Base-by-base conservation (phyloP, 2,113 vertebrate species). In the Cathartes aura region DNA sequence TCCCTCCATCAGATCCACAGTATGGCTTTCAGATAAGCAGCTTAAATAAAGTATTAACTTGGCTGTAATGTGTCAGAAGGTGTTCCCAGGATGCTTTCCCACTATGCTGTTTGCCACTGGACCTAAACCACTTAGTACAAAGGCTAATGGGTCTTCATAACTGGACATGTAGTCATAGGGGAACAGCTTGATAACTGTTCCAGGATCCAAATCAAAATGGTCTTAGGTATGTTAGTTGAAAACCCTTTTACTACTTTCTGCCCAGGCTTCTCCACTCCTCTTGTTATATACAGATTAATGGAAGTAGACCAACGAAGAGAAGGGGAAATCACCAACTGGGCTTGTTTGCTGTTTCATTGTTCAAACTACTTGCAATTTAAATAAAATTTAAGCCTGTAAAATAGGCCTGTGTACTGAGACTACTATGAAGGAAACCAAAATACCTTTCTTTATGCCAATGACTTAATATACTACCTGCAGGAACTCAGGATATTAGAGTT, bases 21-120 rank as follows among this genome's bases (percentile, higher is more conserved):
- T 56, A 50, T 26, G 72, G 45, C 90, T 94, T 96, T 97, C 75
- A 79, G 58, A 80, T 91, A 84, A 94, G 68, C 53, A 52, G 60
- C 72, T 75, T 89, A 90, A 74, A 43, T 26, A 29, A 22, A 4
- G 3, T 30, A 63, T 64, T 93, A 82, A 56, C 66, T 70, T 55
- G 52, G 21, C 64, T 87, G 32, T 67, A 62, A 58, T 15, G 4
- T 66, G 48, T 68, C 53, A 89, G 74, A 64, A 38, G 10, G 5
- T 56, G 12, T 95, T 91, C 38, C 60, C 50, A 60, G 56, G 38
- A 32, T 72, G 72, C 21, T 45, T 89, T 63, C 47, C 34, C 32
- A 71, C 12, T 23, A 23, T 4, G 1, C 7, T 36, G 15, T 42
- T 88, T 90, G 26, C n/a, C 66, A 36, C 21, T 66, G 56, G 22